phyloP scores from a whole-genome alignment of 2,888 invertebrate species.

The Metalampra italica region DNA sequence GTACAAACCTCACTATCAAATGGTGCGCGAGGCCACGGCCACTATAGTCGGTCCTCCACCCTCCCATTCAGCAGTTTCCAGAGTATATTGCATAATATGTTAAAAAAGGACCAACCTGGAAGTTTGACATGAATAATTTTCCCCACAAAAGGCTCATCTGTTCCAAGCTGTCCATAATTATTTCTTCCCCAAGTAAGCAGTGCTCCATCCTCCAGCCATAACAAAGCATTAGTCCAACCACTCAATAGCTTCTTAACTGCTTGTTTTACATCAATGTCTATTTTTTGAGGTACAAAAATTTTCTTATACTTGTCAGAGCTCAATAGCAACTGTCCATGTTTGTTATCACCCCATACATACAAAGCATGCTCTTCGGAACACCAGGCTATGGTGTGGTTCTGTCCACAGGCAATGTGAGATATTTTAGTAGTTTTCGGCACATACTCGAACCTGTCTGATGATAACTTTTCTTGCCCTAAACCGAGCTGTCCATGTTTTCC shows the following conservation, averaged over 20 bases:
- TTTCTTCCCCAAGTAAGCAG: slow-evolving; percentile 90
- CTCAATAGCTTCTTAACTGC: slow-evolving; percentile 78
- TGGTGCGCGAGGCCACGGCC: no score
- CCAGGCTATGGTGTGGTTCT: slow-evolving; percentile 86
- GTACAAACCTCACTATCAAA: no score
- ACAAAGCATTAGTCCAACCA: slow-evolving; percentile 89
- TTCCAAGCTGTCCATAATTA: slow-evolving; percentile 87
- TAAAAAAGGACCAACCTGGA: slow-evolving; percentile 66
- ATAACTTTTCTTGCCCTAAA: slow-evolving; percentile 55
- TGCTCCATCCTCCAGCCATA: slow-evolving; percentile 79
- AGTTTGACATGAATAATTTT: slow-evolving; percentile 48
- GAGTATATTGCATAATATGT: no score
- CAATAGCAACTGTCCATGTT: slow-evolving; percentile 86
- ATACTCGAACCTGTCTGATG: slow-evolving; percentile 65
- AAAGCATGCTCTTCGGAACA: slow-evolving; percentile 74
- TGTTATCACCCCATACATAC: slow-evolving; percentile 91
- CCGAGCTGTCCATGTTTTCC: slow-evolving; percentile 85
- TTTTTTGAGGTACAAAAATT: slow-evolving; percentile 73
- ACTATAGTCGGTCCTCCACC: no score
- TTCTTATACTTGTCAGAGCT: slow-evolving; percentile 71
- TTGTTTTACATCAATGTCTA: slow-evolving; percentile 75
- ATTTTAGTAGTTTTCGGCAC: slow-evolving; percentile 78
- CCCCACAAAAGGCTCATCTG: slow-evolving; percentile 40
- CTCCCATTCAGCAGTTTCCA: no score
- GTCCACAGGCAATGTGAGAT: slow-evolving; percentile 85